Conservation (phyloP, 2,797 vertebrate species). For the Crypturellus tataupa region DNA sequence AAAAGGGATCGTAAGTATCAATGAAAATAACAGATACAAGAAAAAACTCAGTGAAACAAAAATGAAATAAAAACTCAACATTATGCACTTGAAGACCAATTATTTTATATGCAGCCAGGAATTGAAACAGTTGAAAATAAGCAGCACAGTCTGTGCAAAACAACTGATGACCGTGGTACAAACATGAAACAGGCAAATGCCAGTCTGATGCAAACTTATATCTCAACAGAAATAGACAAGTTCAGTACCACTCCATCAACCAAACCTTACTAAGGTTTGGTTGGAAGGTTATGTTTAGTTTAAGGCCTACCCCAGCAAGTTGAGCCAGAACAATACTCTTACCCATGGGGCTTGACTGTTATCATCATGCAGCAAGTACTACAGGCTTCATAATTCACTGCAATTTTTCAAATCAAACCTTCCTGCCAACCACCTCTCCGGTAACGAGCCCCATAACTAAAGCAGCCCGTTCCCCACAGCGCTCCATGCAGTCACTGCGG, state of each 20-base stretch:
- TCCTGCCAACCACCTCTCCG: not conserved
- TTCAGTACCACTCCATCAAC: fast-evolving
- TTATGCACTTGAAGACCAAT: fast-evolving
- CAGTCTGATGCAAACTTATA: not conserved
- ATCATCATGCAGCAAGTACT: not conserved
- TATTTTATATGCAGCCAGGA: not conserved
- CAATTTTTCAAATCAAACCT: not conserved
- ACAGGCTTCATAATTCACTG: not conserved
- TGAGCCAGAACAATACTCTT: not conserved
- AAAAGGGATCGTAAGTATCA: not conserved
- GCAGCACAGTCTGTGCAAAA: not conserved
- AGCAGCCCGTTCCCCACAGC: too few relatives aligned
- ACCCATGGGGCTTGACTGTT: not conserved
- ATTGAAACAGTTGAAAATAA: not conserved
- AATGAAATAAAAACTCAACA: not conserved
- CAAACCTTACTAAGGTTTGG: too few relatives aligned
- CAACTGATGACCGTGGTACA: not conserved
- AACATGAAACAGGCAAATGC: fast-evolving
- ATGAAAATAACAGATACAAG: not conserved
- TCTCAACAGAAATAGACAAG: fast-evolving
- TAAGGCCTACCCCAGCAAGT: not conserved
- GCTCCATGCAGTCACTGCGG: not conserved
- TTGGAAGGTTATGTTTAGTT: not conserved
- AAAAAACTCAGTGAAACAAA: not conserved
- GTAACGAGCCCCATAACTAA: fast-evolving